Base-by-base conservation (phyloP, 2,888 invertebrate species). In the Tryphoninae sp. region DNA sequence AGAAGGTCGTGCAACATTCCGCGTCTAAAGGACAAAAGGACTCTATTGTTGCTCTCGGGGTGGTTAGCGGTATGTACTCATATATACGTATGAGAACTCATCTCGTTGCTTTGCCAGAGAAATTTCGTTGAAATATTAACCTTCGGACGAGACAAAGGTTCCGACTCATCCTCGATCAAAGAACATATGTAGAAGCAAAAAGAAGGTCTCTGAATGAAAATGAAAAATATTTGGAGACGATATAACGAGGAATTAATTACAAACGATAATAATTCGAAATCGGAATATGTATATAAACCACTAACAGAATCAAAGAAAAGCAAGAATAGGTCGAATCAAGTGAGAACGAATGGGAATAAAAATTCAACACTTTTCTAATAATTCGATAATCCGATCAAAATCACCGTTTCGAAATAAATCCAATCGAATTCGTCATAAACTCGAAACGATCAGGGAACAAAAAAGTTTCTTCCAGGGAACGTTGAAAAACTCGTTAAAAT, bases 11-110 rank as follows among this genome's bases (percentile, higher is more conserved):
- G 16, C 51, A 22, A 59, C n/a, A 76, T 68, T 61, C 53, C 42
- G 6, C 45, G n/a, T 73, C 49, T 67, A 26, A 22, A 76, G 65
- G 72, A 76, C 76, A 80, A 80, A 77, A 72, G 13, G 77, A 61
- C 72, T 64, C 68, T 72, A 51, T 22, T 68, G 68, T 76, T 72
- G 53, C 45, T 11, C 62, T 33, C 23, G 45, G 22, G 26, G 59
- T 61, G 71, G 26, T 59, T 22, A 33, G 45, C 45, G 45, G 13
- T 13, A 26, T 49, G 49, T 26, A 49, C 19, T 68, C 23, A 23
- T 45, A 16, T 45, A 16, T 59, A 59, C 45, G 9, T 33, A 55
- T 13, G 51, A 33, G 33, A 8, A 16, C 23, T 33, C 51, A 26
- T 8, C 45, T 26, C 62, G 74, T 64, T 74, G 68, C 58, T 59